Percentiles rank a stretch among this genome's conserved stretches.
phyloP scores from a whole-genome alignment of 2,113 vertebrate species.

The Sigmodon hispidus region DNA sequence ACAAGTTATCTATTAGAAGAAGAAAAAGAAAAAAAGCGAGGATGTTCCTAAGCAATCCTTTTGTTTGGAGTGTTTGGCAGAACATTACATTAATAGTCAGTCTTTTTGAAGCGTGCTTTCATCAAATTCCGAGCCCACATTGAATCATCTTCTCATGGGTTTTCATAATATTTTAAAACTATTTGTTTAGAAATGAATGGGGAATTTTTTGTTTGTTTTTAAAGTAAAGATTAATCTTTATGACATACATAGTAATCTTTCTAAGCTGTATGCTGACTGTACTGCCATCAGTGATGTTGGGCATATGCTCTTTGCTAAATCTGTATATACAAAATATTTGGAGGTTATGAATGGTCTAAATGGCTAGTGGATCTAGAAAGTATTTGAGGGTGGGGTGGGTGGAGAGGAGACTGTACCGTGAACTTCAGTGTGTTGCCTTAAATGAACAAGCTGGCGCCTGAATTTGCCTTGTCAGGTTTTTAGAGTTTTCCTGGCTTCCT shows the following conservation, averaged over 20 bases:
- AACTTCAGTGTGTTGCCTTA: constrained; percentile 84
- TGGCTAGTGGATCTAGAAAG: constrained; percentile 83
- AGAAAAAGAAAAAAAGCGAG: not conserved
- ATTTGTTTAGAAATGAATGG: constrained; percentile 76
- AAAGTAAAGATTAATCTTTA: constrained; percentile 77
- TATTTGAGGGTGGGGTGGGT: constrained; percentile 74
- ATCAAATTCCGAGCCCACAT: constrained; percentile 60
- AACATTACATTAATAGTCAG: constrained; percentile 33
- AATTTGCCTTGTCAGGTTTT: constrained; percentile 84
- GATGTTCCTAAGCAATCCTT: constrained; percentile 66
- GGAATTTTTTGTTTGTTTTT: constrained; percentile 78
- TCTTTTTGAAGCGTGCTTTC: constrained; percentile 72
- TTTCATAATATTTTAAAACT: constrained; percentile 78
- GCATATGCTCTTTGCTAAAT: constrained; percentile 89
- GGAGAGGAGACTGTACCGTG: constrained; percentile 84
- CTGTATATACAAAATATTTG: constrained; percentile 92
- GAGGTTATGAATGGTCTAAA: constrained; percentile 89
- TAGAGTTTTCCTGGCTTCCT: constrained; percentile 79
- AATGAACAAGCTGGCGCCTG: constrained; percentile 77
- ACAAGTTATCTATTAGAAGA: constrained; percentile 50
- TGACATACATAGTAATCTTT: constrained; percentile 84
- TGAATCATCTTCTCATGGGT: constrained; percentile 74
- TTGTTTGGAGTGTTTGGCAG: constrained; percentile 68
- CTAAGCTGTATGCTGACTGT: constrained; percentile 89
- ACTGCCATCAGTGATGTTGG: constrained; percentile 89